Conservation (phyloP, 2,113 vertebrate species). For the Podocnemis expansa region DNA sequence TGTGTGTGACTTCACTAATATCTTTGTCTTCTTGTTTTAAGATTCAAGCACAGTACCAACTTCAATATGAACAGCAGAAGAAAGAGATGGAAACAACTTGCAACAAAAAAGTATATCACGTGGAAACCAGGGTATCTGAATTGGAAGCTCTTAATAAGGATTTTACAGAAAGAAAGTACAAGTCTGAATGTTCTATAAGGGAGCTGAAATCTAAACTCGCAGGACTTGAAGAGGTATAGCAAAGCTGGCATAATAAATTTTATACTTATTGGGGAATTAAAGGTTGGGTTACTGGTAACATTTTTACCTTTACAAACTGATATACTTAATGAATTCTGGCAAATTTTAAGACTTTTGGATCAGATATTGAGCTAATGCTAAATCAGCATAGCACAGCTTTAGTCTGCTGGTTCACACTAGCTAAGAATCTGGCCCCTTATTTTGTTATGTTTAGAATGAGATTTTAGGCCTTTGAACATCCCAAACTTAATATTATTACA, state of each 20-base stretch:
- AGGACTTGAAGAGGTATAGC: not conserved
- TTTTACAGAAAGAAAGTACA: conserved; percentile 28
- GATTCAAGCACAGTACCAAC: not conserved
- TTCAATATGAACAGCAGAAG: not conserved
- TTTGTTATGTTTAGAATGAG: not conserved
- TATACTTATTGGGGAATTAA: not conserved
- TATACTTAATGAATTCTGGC: not conserved
- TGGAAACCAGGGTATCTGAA: conserved; percentile 1
- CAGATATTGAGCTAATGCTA: fast-evolving
- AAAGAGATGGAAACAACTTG: not conserved
- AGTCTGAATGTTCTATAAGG: conserved; percentile 1
- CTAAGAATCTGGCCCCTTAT: not conserved
- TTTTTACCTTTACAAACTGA: not conserved
- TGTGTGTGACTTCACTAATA: not conserved
- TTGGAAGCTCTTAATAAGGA: not conserved
- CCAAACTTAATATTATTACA: not conserved
- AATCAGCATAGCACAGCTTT: not conserved
- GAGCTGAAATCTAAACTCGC: not conserved
- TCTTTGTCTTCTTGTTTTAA: not conserved
- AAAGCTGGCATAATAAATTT: not conserved
- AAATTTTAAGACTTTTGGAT: not conserved
- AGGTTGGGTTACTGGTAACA: not conserved
- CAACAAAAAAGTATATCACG: conserved; percentile 10
- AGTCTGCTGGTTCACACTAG: not conserved
- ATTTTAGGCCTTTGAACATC: not conserved